Evolutionary conservation across 2,888 invertebrate species (phyloP).

Genomic region (Cactoblastis cactorum): DNA sequence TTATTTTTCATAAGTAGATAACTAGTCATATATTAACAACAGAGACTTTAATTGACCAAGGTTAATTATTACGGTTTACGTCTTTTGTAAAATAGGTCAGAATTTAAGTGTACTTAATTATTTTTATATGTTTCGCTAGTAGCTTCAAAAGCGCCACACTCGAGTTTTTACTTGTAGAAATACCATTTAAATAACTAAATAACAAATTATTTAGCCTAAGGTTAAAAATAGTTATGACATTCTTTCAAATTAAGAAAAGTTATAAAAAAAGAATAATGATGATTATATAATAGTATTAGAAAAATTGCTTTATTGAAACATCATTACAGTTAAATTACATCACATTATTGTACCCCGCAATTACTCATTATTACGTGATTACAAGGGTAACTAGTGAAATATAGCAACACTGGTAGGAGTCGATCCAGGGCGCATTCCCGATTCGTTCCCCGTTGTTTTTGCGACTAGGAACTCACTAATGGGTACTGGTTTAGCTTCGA

Average conservation of each 20-base stretch:
- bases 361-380: constrained; percentile 14
- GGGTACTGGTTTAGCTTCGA: constrained; percentile 67
- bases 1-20: no score
- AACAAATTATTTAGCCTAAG: no score
- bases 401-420: constrained; percentile 49
- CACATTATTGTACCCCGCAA: constrained; percentile 5
- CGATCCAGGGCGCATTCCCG: constrained; percentile 72
- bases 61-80: neutral
- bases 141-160: neutral
- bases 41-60: no score
- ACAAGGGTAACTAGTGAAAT: constrained; percentile 30
- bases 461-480: constrained; percentile 69
- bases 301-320: no score
- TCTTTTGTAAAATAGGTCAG: neutral
- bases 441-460: constrained; percentile 79
- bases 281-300: no score
- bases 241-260: no score
- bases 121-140: constrained; percentile 9
- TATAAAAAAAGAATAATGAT: no score
- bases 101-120: no score
- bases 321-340: neutral
- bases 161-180: neutral
- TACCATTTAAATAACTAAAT: neutral
- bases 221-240: no score
- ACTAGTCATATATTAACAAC: no score